These are phyloP conservation scores for Drosophila carrolli DNA, from an alignment of 1,140 invertebrate species.

Conservation along the genomic window DNA sequence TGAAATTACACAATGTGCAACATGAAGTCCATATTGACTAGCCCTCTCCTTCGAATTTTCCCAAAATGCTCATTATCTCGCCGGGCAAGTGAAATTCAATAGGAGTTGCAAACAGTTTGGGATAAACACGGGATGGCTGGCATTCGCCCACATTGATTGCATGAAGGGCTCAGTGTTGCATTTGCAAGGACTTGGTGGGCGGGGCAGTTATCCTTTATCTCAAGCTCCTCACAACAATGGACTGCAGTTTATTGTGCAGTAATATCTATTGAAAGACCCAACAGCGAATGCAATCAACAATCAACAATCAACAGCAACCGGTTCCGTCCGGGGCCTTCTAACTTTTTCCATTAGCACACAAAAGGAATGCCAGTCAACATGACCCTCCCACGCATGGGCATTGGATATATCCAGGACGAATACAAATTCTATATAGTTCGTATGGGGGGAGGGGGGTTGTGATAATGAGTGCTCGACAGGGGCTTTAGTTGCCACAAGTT, in stretches of 20 bases:
- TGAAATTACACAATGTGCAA: background rate
- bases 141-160: background rate
- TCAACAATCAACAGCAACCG: constrained; percentile 54
- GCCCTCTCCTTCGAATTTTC: background rate
- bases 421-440: constrained; percentile 6
- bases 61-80: constrained; percentile 6
- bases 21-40: background rate
- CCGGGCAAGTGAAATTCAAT: background rate
- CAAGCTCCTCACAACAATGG: constrained; percentile 47
- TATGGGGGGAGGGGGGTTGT: background rate
- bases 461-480: constrained; percentile 53
- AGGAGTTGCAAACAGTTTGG: background rate
- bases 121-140: constrained; percentile 3
- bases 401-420: constrained; percentile 2
- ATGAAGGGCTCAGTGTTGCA: background rate
- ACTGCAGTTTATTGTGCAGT: constrained; percentile 38
- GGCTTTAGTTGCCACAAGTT: constrained; percentile 29
- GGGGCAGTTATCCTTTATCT: constrained; percentile 17
- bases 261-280: constrained; percentile 54
- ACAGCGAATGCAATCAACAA: constrained; percentile 50
- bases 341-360: constrained; percentile 73
- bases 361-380: constrained; percentile 20
- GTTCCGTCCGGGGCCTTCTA: constrained; percentile 14
- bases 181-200: background rate
- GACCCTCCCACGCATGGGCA: background rate